Percentiles rank a stretch among this genome's conserved stretches.
phyloP scores from a whole-genome alignment of 2,113 vertebrate genomes.

The Oophaga pumilio region DNA sequence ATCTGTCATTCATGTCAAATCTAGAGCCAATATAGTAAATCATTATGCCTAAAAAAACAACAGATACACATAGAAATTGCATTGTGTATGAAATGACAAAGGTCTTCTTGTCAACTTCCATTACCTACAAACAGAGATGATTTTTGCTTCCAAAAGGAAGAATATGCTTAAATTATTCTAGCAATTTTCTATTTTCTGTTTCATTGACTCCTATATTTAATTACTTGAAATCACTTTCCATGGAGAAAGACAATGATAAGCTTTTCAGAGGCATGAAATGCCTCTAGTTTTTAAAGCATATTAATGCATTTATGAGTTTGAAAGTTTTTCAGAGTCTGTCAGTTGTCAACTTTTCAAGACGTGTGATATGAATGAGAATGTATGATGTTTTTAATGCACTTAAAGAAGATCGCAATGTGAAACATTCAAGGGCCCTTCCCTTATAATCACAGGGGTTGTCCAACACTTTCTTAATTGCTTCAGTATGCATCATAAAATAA shows the following conservation, averaged over 20 bases:
- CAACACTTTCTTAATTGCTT: neutral
- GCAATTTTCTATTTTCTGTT: conserved; percentile 67
- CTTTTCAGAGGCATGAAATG: conserved; percentile 62
- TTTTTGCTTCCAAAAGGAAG: conserved; percentile 65
- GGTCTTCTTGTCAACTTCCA: conserved; percentile 62
- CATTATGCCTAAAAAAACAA: conserved; percentile 57
- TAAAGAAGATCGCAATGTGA: neutral
- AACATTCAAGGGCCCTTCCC: neutral
- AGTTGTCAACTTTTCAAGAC: conserved; percentile 13
- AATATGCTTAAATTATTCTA: conserved; percentile 63
- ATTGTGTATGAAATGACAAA: conserved; percentile 57
- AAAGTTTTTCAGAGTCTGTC: conserved; percentile 59
- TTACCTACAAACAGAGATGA: conserved; percentile 62
- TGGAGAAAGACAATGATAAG: conserved; percentile 61
- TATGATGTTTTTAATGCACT: neutral
- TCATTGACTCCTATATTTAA: conserved; percentile 63
- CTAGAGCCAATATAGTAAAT: conserved; percentile 59
- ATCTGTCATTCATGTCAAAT: conserved; percentile 75
- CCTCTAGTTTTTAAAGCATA: conserved; percentile 54
- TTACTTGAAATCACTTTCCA: conserved; percentile 67
- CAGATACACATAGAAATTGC: conserved; percentile 61
- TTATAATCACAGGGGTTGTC: neutral
- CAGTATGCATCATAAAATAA: no score
- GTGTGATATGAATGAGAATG: neutral
- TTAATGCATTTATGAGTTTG: conserved; percentile 61